Evolutionary conservation across 2,113 vertebrate species (phyloP).

Genomic region (Lates calcarifer): DNA sequence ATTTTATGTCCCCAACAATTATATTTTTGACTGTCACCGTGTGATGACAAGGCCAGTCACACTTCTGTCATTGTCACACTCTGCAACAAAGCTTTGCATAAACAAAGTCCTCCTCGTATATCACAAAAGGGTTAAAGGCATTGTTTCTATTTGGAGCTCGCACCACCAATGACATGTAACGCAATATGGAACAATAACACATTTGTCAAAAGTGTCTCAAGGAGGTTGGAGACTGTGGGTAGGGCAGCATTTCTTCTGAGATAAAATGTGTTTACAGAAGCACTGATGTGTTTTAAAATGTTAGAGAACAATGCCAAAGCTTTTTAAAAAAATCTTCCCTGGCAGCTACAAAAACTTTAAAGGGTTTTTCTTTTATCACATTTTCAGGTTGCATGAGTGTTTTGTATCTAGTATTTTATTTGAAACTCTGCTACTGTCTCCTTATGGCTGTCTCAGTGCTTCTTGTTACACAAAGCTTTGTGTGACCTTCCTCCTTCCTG

Average conservation of each 20-base stretch:
- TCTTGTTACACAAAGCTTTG: conserved; percentile 23
- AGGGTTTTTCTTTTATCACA: conserved; percentile 9
- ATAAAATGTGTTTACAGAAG: conserved; percentile 20
- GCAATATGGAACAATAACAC: conserved; percentile 22
- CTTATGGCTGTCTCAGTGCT: neutral
- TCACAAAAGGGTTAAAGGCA: conserved; percentile 19
- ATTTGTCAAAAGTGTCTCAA: conserved; percentile 36
- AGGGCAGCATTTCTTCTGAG: neutral
- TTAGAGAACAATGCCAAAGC: neutral
- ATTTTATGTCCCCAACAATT: conserved; percentile 55
- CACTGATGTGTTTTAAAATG: neutral
- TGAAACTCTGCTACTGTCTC: conserved; percentile 22
- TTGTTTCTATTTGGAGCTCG: conserved; percentile 30
- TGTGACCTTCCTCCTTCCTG: conserved; percentile 60
- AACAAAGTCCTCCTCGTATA: neutral
- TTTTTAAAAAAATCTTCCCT: conserved; percentile 10
- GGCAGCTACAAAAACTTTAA: conserved; percentile 7
- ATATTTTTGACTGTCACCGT: conserved; percentile 19
- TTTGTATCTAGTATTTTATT: conserved; percentile 23
- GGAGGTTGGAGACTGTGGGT: conserved; percentile 20
- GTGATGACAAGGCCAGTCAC: conserved; percentile 33
- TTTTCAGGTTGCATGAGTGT: conserved; percentile 22
- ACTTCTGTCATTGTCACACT: conserved; percentile 18
- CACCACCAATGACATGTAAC: conserved; percentile 14
- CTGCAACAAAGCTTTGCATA: conserved; percentile 20